Evolutionary conservation across 1,140 invertebrate species (phyloP).

Genomic region (Latrodectus geometricus): DNA sequence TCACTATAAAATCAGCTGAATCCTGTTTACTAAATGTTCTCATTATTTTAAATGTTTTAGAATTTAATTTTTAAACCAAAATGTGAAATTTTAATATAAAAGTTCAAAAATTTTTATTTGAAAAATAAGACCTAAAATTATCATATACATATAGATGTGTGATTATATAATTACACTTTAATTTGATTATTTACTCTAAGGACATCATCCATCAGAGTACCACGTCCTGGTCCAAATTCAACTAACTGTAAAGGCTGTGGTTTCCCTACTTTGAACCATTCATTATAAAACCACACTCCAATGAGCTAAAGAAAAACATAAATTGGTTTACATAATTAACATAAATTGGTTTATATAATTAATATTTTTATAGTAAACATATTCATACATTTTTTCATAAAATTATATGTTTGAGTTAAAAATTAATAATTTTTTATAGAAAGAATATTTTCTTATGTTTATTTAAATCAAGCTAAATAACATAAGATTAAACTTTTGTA

Average conservation of each 20-base stretch:
- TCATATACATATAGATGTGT: background rate
- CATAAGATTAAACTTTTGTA: no score
- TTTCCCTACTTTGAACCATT: slow-evolving; percentile 84
- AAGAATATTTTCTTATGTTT: no score
- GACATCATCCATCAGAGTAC: slow-evolving; percentile 88
- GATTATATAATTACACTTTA: background rate
- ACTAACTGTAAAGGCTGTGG: slow-evolving; percentile 86
- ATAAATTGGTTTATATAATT: background rate
- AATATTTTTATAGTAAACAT: background rate
- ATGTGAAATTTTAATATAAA: no score
- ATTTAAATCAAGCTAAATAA: no score
- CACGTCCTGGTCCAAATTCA: slow-evolving; percentile 94
- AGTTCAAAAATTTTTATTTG: no score
- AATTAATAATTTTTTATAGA: slow-evolving; percentile 75
- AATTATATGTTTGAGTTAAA: background rate
- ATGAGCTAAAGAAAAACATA: slow-evolving; percentile 75
- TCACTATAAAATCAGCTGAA: no score
- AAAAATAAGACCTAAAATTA: no score
- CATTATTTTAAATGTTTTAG: no score
- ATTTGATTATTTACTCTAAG: slow-evolving; percentile 76
- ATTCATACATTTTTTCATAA: background rate
- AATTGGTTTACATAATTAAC: no score
- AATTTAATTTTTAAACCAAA: no score
- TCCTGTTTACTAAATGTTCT: no score
- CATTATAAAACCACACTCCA: slow-evolving; percentile 88